Conservation (phyloP, 1,140 invertebrate genomes). For the Tetranychus cinnabarinus region DNA sequence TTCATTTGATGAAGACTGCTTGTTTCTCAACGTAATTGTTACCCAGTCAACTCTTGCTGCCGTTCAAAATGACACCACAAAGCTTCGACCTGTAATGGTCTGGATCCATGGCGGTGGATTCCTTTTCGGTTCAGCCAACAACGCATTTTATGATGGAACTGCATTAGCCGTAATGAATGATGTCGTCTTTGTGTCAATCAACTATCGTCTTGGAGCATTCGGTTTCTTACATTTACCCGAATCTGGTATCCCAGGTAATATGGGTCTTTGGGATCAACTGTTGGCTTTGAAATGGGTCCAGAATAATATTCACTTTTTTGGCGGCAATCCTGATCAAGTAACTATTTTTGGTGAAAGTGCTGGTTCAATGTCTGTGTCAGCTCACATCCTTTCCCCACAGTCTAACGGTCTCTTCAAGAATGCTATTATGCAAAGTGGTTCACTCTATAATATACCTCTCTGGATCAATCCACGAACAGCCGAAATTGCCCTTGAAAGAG, state of each 20-base stretch:
- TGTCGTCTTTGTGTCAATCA: slow-evolving; percentile 76
- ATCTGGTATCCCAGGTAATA: slow-evolving; percentile 70
- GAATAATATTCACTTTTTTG: slow-evolving; percentile 77
- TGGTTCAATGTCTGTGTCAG: slow-evolving; percentile 70
- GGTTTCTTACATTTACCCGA: slow-evolving; percentile 68
- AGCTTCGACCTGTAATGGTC: slow-evolving; percentile 16
- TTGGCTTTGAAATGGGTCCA: slow-evolving; percentile 81
- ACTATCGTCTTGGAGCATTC: slow-evolving; percentile 72
- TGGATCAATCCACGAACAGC: too few relatives aligned
- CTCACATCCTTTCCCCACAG: slow-evolving; percentile 70
- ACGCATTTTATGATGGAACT: slow-evolving; percentile 75
- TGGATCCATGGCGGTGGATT: slow-evolving; percentile 52
- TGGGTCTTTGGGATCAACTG: slow-evolving; percentile 76
- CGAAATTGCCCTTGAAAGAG: too few relatives aligned
- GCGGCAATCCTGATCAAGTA: slow-evolving; percentile 76
- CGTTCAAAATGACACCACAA: not conserved
- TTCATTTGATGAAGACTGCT: slow-evolving; percentile 57
- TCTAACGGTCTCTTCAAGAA: slow-evolving; percentile 51
- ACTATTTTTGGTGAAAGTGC: slow-evolving; percentile 90
- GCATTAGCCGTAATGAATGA: slow-evolving; percentile 72
- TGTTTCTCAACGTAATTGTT: slow-evolving; percentile 73
- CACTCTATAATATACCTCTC: too few relatives aligned
- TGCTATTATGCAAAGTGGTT: slow-evolving; percentile 33
- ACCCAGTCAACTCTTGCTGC: slow-evolving; percentile 22
- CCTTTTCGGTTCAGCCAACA: slow-evolving; percentile 49